Conservation (phyloP, 2,888 invertebrate genomes). For the Oeneis ivallda region DNA sequence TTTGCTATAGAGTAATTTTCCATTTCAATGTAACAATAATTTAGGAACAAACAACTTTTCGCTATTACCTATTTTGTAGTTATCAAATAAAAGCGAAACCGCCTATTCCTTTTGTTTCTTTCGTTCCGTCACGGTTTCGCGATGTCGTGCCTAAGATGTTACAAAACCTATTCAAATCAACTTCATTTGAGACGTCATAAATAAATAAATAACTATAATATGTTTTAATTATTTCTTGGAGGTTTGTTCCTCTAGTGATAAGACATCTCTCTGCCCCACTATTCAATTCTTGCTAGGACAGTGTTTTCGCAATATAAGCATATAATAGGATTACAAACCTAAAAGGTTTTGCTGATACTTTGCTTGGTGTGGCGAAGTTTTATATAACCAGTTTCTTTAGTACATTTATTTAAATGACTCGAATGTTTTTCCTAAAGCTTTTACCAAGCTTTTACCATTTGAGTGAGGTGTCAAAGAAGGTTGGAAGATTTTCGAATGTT, state of each 20-base stretch:
- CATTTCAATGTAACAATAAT: no score
- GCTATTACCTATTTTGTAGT: no score
- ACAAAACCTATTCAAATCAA: no score
- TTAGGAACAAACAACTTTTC: no score
- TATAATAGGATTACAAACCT: slow-evolving; percentile 45
- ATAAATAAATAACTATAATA: no score
- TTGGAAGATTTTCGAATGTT: slow-evolving; percentile 9
- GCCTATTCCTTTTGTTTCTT: no score
- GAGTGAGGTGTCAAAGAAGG: slow-evolving; percentile 14
- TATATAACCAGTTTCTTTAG: slow-evolving; percentile 24
- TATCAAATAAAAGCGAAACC: no score
- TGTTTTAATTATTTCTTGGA: no score
- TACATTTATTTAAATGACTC: slow-evolving; percentile 23
- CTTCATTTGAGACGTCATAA: no score
- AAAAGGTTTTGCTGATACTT: slow-evolving; percentile 45
- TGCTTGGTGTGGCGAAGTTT: slow-evolving; percentile 38
- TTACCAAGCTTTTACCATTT: slow-evolving; percentile 7
- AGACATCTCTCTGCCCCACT: slow-evolving; percentile 5
- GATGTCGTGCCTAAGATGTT: no score
- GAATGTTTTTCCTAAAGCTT: slow-evolving; percentile 21
- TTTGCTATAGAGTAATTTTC: no score
- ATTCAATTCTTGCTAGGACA: slow-evolving; percentile 25
- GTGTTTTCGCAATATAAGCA: slow-evolving; percentile 38
- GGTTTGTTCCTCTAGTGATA: background rate
- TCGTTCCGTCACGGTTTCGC: no score